Evolutionary conservation across 1,140 invertebrate genomes (phyloP).

Genomic region (Hermetia illucens): DNA sequence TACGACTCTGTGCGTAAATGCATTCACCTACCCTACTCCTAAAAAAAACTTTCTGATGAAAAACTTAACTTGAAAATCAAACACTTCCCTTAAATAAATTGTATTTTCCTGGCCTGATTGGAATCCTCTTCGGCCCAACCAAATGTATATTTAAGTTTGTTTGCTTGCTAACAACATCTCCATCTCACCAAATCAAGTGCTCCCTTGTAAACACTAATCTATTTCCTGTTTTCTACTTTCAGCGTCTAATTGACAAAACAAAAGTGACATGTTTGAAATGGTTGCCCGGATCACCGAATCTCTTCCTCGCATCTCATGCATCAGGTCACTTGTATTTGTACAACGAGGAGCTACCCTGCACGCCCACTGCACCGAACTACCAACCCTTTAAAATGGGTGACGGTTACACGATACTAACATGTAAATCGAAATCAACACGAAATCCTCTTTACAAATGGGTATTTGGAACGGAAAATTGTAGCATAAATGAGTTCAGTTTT

Average conservation of each 20-base stretch:
- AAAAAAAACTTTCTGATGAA: too few relatives aligned
- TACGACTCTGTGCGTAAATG: too few relatives aligned
- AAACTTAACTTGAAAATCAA: neutral
- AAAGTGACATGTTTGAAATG: conserved; percentile 97
- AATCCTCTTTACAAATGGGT: conserved; percentile 88
- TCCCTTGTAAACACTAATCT: conserved; percentile 1
- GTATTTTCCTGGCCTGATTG: neutral
- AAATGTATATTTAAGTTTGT: too few relatives aligned
- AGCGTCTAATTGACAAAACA: conserved; percentile 95
- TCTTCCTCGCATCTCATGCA: conserved; percentile 87
- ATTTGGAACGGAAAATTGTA: conserved; percentile 59
- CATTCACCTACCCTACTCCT: too few relatives aligned
- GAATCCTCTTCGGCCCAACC: too few relatives aligned
- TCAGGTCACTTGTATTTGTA: conserved; percentile 98
- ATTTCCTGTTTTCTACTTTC: conserved; percentile 30
- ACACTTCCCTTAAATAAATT: neutral
- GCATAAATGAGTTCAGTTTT: conserved; percentile 95
- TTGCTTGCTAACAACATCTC: too few relatives aligned
- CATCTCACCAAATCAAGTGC: conserved; percentile 2
- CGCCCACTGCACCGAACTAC: conserved; percentile 71
- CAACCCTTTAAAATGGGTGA: conserved; percentile 93
- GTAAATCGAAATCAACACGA: conserved; percentile 89
- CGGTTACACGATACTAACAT: conserved; percentile 85
- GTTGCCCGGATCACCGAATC: conserved; percentile 84
- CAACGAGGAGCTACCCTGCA: conserved; percentile 87